A percentile compares a stretch with the other conserved stretches of the same genome.
Evolutionary conservation across 2,888 invertebrate species (phyloP).

Genomic region (Campoplex capitator): DNA sequence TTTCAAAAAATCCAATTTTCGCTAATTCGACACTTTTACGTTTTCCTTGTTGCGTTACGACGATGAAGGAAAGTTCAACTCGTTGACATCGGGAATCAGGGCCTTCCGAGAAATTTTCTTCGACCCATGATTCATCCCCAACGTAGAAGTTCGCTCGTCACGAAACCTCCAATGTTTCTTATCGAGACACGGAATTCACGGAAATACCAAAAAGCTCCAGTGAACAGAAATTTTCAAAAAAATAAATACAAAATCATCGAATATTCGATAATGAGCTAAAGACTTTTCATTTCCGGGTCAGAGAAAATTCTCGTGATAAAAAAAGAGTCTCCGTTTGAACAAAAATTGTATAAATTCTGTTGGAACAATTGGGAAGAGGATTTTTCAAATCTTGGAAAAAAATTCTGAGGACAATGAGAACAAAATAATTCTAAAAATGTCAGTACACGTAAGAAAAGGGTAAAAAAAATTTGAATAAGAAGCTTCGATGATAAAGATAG

Average conservation of each 20-base stretch:
- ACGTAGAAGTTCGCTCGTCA: background rate
- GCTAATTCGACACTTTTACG: conserved; percentile 38
- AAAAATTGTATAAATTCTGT: background rate
- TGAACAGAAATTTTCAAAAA: background rate
- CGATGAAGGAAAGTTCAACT: conserved; percentile 22
- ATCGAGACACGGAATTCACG: background rate
- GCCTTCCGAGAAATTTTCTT: conserved; percentile 50
- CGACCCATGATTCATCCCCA: conserved; percentile 40
- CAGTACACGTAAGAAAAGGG: background rate
- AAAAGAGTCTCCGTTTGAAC: background rate
- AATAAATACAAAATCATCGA: background rate
- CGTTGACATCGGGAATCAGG: conserved; percentile 18
- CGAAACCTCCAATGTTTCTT: background rate
- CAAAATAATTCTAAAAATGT: background rate
- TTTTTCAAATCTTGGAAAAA: background rate
- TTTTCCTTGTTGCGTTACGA: conserved; percentile 16
- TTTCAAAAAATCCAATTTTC: conserved; percentile 49
- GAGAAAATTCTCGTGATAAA: background rate
- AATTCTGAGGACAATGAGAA: background rate
- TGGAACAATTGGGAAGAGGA: background rate
- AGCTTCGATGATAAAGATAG: background rate
- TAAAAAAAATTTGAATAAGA: background rate
- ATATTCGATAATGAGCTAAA: background rate
- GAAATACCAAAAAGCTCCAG: background rate
- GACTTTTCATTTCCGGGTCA: too few relatives aligned